A percentile compares a stretch with the other conserved stretches of the same genome.
Conservation (phyloP, 1,140 invertebrate genomes). For the Drosophila mayri region DNA sequence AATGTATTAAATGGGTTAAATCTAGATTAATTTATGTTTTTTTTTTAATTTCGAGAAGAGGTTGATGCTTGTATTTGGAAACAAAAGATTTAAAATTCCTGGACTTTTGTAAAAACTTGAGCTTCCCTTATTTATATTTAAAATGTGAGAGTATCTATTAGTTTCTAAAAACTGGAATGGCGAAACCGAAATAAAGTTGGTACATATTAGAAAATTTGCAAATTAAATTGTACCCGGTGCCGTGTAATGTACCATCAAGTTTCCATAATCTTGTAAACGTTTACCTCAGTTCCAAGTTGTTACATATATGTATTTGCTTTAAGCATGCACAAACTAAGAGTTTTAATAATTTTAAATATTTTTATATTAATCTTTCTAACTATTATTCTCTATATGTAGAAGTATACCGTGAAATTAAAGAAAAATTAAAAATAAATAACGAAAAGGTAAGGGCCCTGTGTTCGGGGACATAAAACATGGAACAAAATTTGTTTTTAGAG, state of each 20-base stretch:
- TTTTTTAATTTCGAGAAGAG: too few species aligned
- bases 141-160: not conserved
- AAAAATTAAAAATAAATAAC: not conserved
- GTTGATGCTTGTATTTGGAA: too few species aligned
- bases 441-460: constrained; percentile 5
- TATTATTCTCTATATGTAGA: not conserved
- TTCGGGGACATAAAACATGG: not conserved
- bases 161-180: constrained; percentile 8
- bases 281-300: not conserved
- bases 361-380: not conserved
- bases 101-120: not conserved
- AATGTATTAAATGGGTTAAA: too few species aligned
- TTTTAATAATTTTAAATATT: constrained; percentile 5
- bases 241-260: not conserved
- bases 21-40: too few species aligned
- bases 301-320: not conserved
- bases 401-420: not conserved
- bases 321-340: constrained; percentile 6
- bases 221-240: constrained; percentile 2
- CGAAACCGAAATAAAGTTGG: not conserved
- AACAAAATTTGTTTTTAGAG: not conserved
- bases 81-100: not conserved
- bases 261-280: too few species aligned
- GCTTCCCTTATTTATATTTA: not conserved
- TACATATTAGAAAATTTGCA: not conserved